Percentiles rank a stretch among this genome's conserved stretches.
These are phyloP conservation scores for Diacarnus erythraeanus DNA, from an alignment of 37 sponge, comb jelly and placozoan species.

Conservation along the genomic window DNA sequence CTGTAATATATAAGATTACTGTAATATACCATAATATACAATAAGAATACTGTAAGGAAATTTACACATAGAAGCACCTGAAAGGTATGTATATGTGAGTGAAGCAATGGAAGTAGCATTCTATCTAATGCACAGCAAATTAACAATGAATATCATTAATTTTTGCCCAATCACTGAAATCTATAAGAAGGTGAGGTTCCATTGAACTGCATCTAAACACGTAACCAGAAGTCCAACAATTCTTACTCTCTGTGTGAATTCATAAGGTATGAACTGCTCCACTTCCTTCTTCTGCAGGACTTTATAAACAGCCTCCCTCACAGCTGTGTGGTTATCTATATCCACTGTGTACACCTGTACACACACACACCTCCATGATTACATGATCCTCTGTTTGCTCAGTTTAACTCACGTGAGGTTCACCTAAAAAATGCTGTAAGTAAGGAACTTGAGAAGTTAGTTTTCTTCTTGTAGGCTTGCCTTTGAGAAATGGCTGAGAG, in stretches of 20 bases:
- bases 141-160: no score
- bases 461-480: conserved; percentile 70
- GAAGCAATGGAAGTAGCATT: no score
- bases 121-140: no score
- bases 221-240: no score
- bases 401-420: conserved; percentile 73
- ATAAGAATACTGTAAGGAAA: no score
- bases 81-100: no score
- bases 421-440: conserved; percentile 73
- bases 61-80: no score
- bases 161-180: no score
- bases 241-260: conserved; percentile 71
- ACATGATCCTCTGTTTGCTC: not conserved
- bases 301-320: conserved; percentile 36
- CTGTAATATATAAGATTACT: no score
- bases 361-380: not conserved
- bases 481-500: conserved; percentile 54
- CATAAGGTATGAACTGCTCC: conserved; percentile 58
- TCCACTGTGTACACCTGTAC: conserved; percentile 79
- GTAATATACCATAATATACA: no score
- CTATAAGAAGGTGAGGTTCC: no score
- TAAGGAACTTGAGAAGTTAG: conserved; percentile 76
- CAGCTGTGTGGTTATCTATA: conserved; percentile 16
- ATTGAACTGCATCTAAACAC: no score
- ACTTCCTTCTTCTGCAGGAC: conserved; percentile 17